phyloP scores from a whole-genome alignment of 2,113 vertebrate genomes.

The Siphamia tubifer region DNA sequence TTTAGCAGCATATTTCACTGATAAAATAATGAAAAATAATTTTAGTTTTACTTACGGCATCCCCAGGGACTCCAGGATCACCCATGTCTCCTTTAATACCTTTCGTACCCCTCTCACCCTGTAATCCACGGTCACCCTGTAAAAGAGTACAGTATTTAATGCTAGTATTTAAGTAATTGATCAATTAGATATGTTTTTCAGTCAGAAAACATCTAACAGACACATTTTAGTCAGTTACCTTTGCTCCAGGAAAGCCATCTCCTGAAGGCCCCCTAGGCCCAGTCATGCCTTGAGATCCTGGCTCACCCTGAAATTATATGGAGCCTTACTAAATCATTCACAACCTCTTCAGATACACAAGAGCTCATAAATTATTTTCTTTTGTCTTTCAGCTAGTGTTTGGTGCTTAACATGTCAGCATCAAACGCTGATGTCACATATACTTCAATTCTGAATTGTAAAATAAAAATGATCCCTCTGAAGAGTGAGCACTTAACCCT shows the following conservation, averaged over 20 bases:
- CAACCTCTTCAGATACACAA: not conserved
- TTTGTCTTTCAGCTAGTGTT: slow-evolving; percentile 8
- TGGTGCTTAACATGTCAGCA: slow-evolving; percentile 1
- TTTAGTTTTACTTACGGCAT: slow-evolving; percentile 72
- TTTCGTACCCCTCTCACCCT: slow-evolving; percentile 86
- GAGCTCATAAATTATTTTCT: not conserved
- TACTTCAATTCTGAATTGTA: not conserved
- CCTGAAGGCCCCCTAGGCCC: slow-evolving; percentile 87
- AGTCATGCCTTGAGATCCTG: slow-evolving; percentile 86
- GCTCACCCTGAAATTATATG: slow-evolving; percentile 82
- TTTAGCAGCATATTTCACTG: not conserved
- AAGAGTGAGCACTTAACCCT: no score
- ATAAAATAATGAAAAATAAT: not conserved
- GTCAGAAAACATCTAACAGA: not conserved
- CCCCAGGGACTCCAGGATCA: slow-evolving; percentile 83
- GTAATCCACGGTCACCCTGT: slow-evolving; percentile 85
- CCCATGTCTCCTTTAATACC: slow-evolving; percentile 85
- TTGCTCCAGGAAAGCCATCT: slow-evolving; percentile 86
- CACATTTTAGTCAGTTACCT: slow-evolving; percentile 72
- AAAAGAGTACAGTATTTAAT: slow-evolving; percentile 5
- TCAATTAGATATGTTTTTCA: no score
- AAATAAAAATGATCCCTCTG: no score
- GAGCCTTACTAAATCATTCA: not conserved
- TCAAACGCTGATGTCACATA: not conserved
- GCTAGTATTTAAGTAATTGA: no score